phyloP scores from a whole-genome alignment of 2,797 vertebrate species.

The Myiotriccus ornatus region DNA sequence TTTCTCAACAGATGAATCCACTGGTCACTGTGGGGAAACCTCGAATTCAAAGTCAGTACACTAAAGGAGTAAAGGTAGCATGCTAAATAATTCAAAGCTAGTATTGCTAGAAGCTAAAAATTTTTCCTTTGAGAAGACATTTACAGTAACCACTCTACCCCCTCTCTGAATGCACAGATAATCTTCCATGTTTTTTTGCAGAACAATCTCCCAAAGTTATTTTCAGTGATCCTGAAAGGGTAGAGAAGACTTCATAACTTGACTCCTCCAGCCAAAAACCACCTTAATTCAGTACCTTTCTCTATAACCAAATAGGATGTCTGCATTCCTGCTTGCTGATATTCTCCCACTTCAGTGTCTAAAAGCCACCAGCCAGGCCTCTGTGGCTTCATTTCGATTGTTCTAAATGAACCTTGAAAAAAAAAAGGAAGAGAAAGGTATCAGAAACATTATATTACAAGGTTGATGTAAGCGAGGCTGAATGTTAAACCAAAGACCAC shows the following conservation, averaged over 20 bases:
- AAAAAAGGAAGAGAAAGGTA: neutral
- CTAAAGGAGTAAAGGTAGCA: neutral
- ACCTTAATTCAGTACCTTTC: constrained; percentile 76
- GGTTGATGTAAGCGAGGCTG: neutral
- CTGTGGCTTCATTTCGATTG: constrained; percentile 90
- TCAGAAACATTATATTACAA: neutral
- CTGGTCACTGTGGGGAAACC: neutral
- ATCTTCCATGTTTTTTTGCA: neutral
- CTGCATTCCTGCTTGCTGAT: constrained; percentile 90
- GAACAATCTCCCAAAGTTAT: neutral
- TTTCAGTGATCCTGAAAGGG: neutral
- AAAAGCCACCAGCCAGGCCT: constrained; percentile 92
- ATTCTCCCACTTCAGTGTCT: constrained; percentile 87
- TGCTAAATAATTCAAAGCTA: neutral
- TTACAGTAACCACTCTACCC: neutral
- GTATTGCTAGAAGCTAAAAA: neutral
- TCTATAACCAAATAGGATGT: constrained; percentile 88
- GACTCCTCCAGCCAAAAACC: neutral
- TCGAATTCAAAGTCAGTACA: neutral
- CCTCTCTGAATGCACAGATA: neutral
- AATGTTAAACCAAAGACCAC: neutral
- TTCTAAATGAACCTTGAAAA: constrained; percentile 86
- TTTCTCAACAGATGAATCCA: neutral
- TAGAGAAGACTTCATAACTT: neutral
- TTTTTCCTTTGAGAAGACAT: neutral